These are phyloP conservation scores for Axea sp. DNA, from an alignment of 2,888 invertebrate species.

Conservation along the genomic window DNA sequence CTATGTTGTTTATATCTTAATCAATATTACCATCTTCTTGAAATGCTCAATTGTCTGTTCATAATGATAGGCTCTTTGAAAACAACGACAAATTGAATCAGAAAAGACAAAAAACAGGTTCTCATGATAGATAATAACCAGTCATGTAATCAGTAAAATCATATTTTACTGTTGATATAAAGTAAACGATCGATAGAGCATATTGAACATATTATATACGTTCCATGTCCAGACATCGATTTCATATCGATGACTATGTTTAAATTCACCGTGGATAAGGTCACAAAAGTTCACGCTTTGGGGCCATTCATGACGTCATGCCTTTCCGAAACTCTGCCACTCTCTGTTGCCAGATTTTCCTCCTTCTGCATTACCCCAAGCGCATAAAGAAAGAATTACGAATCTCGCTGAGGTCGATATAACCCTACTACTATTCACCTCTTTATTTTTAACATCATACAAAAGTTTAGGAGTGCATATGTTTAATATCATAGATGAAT, in stretches of 20 bases:
- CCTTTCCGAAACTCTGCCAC: conserved; percentile 33
- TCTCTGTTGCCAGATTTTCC: conserved; percentile 29
- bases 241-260: conserved; percentile 43
- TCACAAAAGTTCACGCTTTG: conserved; percentile 53
- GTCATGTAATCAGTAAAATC: neutral
- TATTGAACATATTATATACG: conserved; percentile 6
- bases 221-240: conserved; percentile 7
- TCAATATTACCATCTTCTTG: too few relatives aligned
- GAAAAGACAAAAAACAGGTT: conserved; percentile 2
- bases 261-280: conserved; percentile 46
- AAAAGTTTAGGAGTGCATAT: too few relatives aligned
- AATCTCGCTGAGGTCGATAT: too few relatives aligned
- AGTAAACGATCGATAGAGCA: conserved; percentile 3
- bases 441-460: too few relatives aligned
- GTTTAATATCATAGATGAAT: too few relatives aligned
- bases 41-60: too few relatives aligned
- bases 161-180: conserved; percentile 12
- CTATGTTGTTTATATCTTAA: too few relatives aligned
- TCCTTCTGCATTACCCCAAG: conserved; percentile 51
- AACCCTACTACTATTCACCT: too few relatives aligned
- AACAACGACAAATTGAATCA: conserved; percentile 3
- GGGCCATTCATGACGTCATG: conserved; percentile 57
- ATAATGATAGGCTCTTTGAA: conserved; percentile 8
- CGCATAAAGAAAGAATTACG: conserved; percentile 70
- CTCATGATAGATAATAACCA: neutral